Base-by-base conservation (phyloP, 2,113 vertebrate species). In the Brachypteracias leptosomus region DNA sequence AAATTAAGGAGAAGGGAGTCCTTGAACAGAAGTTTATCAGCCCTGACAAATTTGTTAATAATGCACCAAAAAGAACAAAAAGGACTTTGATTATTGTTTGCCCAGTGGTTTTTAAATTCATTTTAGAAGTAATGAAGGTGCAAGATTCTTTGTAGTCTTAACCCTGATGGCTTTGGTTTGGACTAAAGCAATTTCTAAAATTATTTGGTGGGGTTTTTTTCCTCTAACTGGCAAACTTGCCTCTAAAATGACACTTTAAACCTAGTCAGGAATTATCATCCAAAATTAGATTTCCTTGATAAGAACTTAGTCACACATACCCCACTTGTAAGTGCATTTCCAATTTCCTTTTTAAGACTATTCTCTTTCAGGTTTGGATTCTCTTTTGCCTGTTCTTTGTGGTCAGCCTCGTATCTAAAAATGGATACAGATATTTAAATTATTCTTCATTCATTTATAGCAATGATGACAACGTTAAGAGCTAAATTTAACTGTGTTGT, bases 361-460 rank as follows among this genome's bases (percentile, higher is more conserved):
- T 12, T 40, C 0, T 38, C 58, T 75, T 73, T 76, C 67, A 88
- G 59, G 59, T 73, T 42, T 70, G 67, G 63, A 11, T 88, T 76
- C 63, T 49, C 54, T 83, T 75, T 85, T 40, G 78, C 66, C 24
- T 46, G 9, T n/a, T 90, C 58, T 70, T 73, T 59, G 85, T 28
- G 51, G 46, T 31, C 7, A 2, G 76, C 61, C 57, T 59, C 1
- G 0, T 67, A n/a, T 47, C 93, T 90, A 93, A 85, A 95, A 91
- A 65, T 7, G 15, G 74, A 44, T 42, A 20, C 72, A 66, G 85
- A 61, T 58, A 85, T 70, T 76, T 46, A 61, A 95, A 80, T 77
- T 61, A 68, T 72, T 90, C 82, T 76, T 75, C 75, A 26, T 58
- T 95, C 93, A 89, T 88, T 95, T 93, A 93, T 79, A 92, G 76